Conservation (phyloP, 2,797 vertebrate species). For the Ibycter americanus region DNA sequence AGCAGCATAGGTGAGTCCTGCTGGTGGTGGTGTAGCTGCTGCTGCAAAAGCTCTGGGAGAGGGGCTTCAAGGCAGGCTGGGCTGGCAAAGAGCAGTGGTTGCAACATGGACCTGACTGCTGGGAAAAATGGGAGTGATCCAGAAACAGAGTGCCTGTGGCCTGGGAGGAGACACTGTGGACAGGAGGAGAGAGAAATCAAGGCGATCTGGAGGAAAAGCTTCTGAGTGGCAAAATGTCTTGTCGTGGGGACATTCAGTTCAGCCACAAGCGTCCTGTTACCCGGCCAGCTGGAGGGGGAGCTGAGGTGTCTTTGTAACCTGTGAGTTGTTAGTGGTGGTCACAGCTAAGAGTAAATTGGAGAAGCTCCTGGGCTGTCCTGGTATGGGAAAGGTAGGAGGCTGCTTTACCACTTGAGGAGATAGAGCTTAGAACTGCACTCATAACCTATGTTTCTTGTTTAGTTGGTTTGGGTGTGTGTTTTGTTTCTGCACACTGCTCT, state of each 20-base stretch:
- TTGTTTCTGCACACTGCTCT: not conserved
- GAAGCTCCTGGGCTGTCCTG: not conserved
- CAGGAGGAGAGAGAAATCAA: not conserved
- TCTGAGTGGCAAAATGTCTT: not conserved
- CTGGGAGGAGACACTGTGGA: not conserved
- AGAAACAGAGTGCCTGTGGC: not conserved
- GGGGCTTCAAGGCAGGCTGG: not conserved
- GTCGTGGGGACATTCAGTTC: not conserved
- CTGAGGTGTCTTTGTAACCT: not conserved
- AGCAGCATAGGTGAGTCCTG: not conserved
- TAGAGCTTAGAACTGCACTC: not conserved
- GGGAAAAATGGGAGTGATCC: not conserved
- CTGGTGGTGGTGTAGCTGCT: not conserved
- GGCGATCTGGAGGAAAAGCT: not conserved
- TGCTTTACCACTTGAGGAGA: not conserved
- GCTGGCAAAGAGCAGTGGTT: not conserved
- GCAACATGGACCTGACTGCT: rapidly evolving
- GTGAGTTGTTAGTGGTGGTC: not conserved
- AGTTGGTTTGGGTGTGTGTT: not conserved
- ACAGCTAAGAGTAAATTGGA: not conserved
- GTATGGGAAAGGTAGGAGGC: not conserved
- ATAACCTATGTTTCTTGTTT: not conserved
- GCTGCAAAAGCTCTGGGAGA: not conserved
- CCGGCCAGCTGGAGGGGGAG: not conserved
- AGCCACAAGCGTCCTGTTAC: not conserved